Percentiles rank a stretch among this genome's conserved stretches.
These are phyloP conservation scores for Leptosomus discolor DNA, from an alignment of 2,113 vertebrate species.

Conservation along the genomic window DNA sequence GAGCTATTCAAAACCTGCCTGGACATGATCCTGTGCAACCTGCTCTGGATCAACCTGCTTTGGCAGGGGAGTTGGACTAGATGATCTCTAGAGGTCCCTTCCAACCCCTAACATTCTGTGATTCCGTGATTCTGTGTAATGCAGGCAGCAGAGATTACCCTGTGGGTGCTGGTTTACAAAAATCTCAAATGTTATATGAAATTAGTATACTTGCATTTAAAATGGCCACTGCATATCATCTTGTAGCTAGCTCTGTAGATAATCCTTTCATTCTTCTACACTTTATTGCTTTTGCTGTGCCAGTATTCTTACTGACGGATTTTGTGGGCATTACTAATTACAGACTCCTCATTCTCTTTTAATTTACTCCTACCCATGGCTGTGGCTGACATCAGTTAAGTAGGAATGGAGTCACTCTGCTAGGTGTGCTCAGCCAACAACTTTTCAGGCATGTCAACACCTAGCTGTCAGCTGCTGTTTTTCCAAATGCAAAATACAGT, in stretches of 20 bases:
- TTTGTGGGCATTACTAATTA: neutral
- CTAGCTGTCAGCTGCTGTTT: neutral
- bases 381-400: neutral
- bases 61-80: no score
- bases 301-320: neutral
- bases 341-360: neutral
- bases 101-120: no score
- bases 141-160: neutral
- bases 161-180: neutral
- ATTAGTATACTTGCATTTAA: neutral
- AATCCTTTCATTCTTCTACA: neutral
- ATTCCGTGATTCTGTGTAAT: no score
- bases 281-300: neutral
- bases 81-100: no score
- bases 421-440: neutral
- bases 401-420: neutral
- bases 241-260: neutral
- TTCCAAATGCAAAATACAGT: neutral
- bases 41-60: no score
- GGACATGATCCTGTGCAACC: no score
- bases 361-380: neutral
- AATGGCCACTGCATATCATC: neutral
- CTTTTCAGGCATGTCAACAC: neutral
- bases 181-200: neutral
- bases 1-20: no score